Evolutionary conservation across 2,113 vertebrate genomes (phyloP).

Genomic region (Setophaga petechia): DNA sequence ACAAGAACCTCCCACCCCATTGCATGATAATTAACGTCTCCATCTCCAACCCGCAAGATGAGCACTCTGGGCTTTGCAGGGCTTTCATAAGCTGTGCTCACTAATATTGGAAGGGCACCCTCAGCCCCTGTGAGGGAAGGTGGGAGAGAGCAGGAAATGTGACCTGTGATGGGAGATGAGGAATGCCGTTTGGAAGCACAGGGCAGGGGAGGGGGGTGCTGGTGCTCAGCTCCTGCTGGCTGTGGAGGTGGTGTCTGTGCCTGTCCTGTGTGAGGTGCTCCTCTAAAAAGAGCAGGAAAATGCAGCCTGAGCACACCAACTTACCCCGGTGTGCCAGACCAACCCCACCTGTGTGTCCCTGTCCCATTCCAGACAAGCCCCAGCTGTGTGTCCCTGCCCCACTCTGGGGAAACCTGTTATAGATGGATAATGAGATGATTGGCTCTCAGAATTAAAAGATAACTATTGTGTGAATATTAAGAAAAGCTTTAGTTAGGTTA

Average conservation of each 20-base stretch:
- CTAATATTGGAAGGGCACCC: neutral
- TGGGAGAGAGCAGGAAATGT: neutral
- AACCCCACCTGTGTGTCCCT: neutral
- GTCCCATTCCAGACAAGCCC: neutral
- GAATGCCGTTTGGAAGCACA: rapidly evolving
- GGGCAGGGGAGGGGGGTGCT: neutral
- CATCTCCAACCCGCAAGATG: neutral
- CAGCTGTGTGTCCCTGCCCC: neutral
- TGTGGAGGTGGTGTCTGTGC: neutral
- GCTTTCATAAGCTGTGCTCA: rapidly evolving
- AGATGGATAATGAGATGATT: no score
- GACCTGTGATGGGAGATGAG: rapidly evolving
- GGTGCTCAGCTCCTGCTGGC: rapidly evolving
- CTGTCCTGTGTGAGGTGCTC: rapidly evolving
- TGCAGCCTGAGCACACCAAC: rapidly evolving
- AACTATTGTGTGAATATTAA: no score
- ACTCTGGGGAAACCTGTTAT: neutral
- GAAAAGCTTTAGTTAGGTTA: no score
- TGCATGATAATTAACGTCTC: neutral
- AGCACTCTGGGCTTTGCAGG: neutral
- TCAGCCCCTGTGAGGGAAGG: neutral
- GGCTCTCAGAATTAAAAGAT: no score
- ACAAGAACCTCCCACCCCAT: neutral
- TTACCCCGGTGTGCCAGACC: neutral
- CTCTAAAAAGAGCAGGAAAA: neutral